Conservation (phyloP, 2,888 invertebrate genomes). For the Callosobruchus maculatus region DNA sequence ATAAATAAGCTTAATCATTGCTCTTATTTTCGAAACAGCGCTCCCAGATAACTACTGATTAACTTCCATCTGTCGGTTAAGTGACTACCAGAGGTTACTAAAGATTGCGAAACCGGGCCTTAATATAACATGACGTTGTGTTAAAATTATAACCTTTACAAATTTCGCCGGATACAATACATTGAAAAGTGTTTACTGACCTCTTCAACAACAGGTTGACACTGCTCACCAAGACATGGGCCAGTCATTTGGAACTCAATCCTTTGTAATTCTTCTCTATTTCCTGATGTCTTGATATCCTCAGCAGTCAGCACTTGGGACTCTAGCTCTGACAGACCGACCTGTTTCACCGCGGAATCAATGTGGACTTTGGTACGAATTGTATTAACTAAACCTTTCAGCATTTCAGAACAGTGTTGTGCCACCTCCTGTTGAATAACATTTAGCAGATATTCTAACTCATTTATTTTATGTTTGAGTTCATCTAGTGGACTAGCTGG, state of each 20-base stretch:
- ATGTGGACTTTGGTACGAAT: neutral
- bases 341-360: neutral
- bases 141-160: no score
- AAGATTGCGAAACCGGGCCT: no score
- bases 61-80: no score
- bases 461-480: neutral
- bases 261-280: slow-evolving; percentile 18
- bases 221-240: slow-evolving; percentile 17
- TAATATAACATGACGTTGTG: no score
- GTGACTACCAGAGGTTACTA: no score
- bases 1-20: no score
- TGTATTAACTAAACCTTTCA: neutral
- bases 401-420: neutral
- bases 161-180: no score
- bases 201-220: slow-evolving; percentile 21
- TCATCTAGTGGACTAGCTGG: neutral
- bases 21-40: no score
- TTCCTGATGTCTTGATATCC: neutral
- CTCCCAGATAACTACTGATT: no score
- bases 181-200: neutral
- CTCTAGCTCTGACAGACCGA: neutral
- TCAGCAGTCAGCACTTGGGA: neutral
- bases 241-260: slow-evolving; percentile 26
- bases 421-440: neutral
- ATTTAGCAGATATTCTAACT: neutral